Conservation (phyloP, 30 jellyfish, hydroid and myxozoan species). For the Aurelia aurita complex sp. Pacific region DNA sequence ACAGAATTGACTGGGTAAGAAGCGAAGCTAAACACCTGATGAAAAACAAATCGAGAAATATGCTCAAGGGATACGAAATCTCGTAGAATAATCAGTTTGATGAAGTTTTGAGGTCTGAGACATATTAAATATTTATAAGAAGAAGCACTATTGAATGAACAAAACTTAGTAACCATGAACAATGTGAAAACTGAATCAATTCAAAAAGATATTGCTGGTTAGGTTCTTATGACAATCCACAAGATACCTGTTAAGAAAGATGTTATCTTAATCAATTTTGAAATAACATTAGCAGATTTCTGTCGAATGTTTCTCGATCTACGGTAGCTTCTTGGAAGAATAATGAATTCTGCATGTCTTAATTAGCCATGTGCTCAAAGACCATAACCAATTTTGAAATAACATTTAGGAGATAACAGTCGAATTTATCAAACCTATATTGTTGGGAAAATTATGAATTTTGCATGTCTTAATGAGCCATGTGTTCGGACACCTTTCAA, state of each 20-base stretch:
- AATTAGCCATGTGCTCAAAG: no score
- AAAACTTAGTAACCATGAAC: not conserved
- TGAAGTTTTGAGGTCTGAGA: not conserved
- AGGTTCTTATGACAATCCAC: not conserved
- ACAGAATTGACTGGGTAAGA: conserved; percentile 11
- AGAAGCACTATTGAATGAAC: not conserved
- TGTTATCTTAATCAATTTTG: not conserved
- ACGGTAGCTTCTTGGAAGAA: no score
- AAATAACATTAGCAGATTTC: not conserved
- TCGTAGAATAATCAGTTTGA: no score
- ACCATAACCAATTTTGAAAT: not conserved
- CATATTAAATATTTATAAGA: not conserved
- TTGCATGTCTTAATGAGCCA: no score
- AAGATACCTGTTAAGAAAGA: not conserved
- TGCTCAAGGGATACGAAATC: no score
- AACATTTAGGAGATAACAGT: not conserved
- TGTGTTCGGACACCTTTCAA: no score
- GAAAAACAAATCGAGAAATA: not conserved
- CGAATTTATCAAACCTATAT: no score
- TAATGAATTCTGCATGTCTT: no score
- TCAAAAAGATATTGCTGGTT: conserved; percentile 41
- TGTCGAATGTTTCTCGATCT: no score
- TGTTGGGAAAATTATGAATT: no score
- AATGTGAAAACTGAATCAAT: conserved; percentile 24
- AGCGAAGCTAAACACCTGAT: not conserved